Evolutionary conservation across 2,888 invertebrate species (phyloP), one percentile per base, ranked within the genome.

Genomic region (Seira musarum): DNA sequence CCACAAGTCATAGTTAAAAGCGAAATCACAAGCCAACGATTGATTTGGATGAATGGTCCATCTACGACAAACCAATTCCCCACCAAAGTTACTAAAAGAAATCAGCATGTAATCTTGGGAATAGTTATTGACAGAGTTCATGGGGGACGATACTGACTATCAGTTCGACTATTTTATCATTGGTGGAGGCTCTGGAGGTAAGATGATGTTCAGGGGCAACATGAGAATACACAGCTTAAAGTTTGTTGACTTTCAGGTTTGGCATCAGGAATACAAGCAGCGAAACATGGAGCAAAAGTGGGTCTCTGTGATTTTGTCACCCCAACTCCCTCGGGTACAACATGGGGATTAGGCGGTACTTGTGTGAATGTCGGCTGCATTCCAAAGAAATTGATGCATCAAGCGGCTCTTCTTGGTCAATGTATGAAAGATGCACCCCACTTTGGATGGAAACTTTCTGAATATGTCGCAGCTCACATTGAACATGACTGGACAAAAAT

Each of bases 351-450:
- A 1, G 82, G 82, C 22, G 82, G 82, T 53, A 82, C 82, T 25
- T 82, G 82, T 25, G 68, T 73, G 13, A 82, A 76, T 60, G 82
- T 82, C n/a, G 82, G 82, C 0, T 82, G 82, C 61, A 73, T 82
- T 64, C 82, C 82, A 1, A 99, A 99, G 89, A 99, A 98, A 89
- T 90, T 99, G 82, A 97, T 99, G 97, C 99, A 98, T 89, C 96
- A 97, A 88, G 97, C 97, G 64, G 94, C 97, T 0, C 89, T 97
- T 49, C 90, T 97, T 10, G n/a, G 3, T 8, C 21, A 22, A 19
- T 13, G 97, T 97, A 84, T 95, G 95, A 90, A 91, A 93, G 82
- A 91, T 24, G 63, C 83, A 10, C 10, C 35, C 1, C 49, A 46
- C 15, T 84, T 76, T 60, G 85, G 85, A 1, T 85, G 84, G 84